Percentiles rank a stretch among this genome's conserved stretches.
Conservation (phyloP, 2,888 invertebrate species). For the Psylliodes chrysocephalus region DNA sequence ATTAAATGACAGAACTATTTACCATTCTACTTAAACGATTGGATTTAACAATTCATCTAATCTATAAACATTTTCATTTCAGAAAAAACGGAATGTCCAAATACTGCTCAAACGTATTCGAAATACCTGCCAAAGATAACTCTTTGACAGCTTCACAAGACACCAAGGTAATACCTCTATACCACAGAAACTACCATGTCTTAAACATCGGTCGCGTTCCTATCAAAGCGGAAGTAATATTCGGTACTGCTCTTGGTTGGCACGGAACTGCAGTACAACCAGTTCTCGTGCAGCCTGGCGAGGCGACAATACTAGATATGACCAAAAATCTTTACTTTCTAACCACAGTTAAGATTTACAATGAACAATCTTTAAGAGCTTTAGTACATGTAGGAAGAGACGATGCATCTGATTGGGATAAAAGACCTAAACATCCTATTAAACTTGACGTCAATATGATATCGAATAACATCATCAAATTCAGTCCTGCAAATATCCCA, state of each 20-base stretch:
- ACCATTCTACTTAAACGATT: too few relatives aligned
- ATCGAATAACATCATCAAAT: neutral
- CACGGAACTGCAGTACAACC: neutral
- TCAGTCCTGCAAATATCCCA: slow-evolving; percentile 12
- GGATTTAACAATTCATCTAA: too few relatives aligned
- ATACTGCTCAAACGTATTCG: slow-evolving; percentile 11
- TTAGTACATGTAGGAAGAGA: slow-evolving; percentile 15
- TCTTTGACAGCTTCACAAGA: neutral
- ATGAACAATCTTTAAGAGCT: slow-evolving; percentile 1
- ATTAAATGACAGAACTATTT: too few relatives aligned
- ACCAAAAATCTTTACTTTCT: neutral
- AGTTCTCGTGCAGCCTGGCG: neutral
- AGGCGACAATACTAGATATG: neutral
- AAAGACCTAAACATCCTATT: neutral
- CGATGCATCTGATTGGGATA: slow-evolving; percentile 7
- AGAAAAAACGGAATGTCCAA: slow-evolving; percentile 1
- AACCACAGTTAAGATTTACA: slow-evolving; percentile 10
- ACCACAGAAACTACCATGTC: slow-evolving; percentile 4
- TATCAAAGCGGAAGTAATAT: slow-evolving; percentile 10
- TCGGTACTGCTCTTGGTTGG: neutral
- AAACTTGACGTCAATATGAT: slow-evolving; percentile 7
- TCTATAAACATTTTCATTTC: neutral
- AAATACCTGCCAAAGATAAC: slow-evolving; percentile 6
- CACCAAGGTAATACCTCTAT: neutral
- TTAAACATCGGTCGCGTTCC: slow-evolving; percentile 7